Evolutionary conservation across 1,140 invertebrate genomes (phyloP).

Genomic region (Drosophila tani): DNA sequence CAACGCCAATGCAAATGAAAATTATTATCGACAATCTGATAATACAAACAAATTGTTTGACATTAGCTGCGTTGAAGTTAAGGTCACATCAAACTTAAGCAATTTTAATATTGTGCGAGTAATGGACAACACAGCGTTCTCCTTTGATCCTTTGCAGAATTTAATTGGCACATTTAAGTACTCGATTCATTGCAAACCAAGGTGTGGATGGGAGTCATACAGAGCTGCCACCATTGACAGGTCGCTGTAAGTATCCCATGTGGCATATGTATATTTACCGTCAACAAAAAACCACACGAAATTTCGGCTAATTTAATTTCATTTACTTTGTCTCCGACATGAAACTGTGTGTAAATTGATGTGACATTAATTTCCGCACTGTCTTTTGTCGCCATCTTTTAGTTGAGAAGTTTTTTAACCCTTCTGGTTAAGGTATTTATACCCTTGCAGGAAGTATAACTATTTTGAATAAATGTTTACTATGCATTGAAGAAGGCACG

Average conservation of each 20-base stretch:
- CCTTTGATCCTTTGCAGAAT: slow-evolving; percentile 37
- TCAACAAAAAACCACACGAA: slow-evolving; percentile 45
- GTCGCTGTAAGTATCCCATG: slow-evolving; percentile 36
- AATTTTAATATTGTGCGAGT: too few relatives aligned
- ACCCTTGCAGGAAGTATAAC: neutral
- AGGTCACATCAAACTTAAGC: too few relatives aligned
- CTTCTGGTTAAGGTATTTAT: slow-evolving; percentile 31
- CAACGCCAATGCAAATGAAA: slow-evolving; percentile 16
- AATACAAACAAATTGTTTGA: too few relatives aligned
- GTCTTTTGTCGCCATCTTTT: slow-evolving; percentile 26
- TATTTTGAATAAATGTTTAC: neutral
- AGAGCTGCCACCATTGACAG: slow-evolving; percentile 52
- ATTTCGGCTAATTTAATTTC: slow-evolving; percentile 68
- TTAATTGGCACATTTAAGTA: slow-evolving; percentile 72
- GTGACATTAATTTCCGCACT: slow-evolving; percentile 55
- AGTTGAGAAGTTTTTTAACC: slow-evolving; percentile 8
- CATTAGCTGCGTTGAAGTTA: too few relatives aligned
- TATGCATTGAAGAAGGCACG: neutral
- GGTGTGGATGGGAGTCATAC: slow-evolving; percentile 3
- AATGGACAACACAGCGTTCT: too few relatives aligned
- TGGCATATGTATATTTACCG: slow-evolving; percentile 41
- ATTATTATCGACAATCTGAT: slow-evolving; percentile 44
- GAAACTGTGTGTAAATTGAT: slow-evolving; percentile 16
- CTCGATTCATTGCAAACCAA: slow-evolving; percentile 44
- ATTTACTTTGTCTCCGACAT: slow-evolving; percentile 58